Percentiles rank a stretch among this genome's conserved stretches.
Evolutionary conservation across 2,797 vertebrate species (phyloP).

Genomic region (Microchirus variegatus): DNA sequence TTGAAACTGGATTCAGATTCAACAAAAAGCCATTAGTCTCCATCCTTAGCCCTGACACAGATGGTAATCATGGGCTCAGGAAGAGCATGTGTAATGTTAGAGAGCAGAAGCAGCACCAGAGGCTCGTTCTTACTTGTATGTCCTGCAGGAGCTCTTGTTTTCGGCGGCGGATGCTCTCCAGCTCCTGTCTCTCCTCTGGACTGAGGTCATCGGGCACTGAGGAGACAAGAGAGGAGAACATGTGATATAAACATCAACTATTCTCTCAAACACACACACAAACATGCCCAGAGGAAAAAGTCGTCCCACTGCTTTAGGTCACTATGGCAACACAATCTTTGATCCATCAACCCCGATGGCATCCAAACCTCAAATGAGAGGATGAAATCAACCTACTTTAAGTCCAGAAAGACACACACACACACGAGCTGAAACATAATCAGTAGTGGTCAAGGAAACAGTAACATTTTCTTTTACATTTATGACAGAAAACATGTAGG

Average conservation of each 20-base stretch:
- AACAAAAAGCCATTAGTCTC: neutral
- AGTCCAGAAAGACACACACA: neutral
- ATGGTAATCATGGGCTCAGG: neutral
- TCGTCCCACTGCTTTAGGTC: constrained; percentile 49
- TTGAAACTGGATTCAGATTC: neutral
- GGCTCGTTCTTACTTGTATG: constrained; percentile 87
- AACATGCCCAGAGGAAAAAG: constrained; percentile 22
- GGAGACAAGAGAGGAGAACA: constrained; percentile 25
- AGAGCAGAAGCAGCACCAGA: neutral
- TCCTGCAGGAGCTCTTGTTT: constrained; percentile 95
- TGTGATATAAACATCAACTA: constrained; percentile 18
- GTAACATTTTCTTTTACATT: no score
- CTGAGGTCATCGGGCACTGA: constrained; percentile 93
- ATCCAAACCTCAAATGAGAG: constrained; percentile 18
- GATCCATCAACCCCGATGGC: constrained; percentile 37
- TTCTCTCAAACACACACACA: neutral
- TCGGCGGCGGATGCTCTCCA: constrained; percentile 92
- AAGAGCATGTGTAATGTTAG: neutral
- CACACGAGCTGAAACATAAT: no score
- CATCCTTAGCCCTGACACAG: neutral
- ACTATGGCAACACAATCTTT: constrained; percentile 55
- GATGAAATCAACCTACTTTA: constrained; percentile 32
- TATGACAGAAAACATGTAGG: neutral
- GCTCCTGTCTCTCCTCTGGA: constrained; percentile 92
- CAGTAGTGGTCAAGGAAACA: no score